phyloP scores from a whole-genome alignment of 2,113 vertebrate genomes.

The Gymnogyps californianus region DNA sequence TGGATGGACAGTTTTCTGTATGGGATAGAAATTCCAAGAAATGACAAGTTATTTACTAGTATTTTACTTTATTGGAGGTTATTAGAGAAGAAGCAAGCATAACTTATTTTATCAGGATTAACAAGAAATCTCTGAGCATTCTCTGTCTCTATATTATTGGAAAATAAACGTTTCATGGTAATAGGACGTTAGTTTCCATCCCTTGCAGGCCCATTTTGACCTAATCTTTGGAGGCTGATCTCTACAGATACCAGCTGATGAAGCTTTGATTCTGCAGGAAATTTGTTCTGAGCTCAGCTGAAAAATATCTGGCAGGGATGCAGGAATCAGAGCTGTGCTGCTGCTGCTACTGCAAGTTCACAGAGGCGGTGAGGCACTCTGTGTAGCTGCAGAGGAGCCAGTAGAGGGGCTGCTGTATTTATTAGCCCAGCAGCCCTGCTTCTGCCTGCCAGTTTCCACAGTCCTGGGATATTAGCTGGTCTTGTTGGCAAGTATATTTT shows the following conservation, averaged over 20 bases:
- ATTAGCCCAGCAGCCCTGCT: slow-evolving; percentile 8
- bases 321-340: neutral
- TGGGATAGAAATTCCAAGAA: neutral
- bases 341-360: neutral
- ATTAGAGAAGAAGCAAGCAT: neutral
- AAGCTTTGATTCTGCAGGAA: slow-evolving; percentile 28
- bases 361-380: neutral
- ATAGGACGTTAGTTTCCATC: neutral
- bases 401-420: neutral
- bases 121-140: neutral
- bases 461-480: neutral
- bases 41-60: neutral
- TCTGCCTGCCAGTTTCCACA: slow-evolving; percentile 21
- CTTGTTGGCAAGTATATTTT: neutral
- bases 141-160: neutral
- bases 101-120: neutral
- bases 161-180: neutral
- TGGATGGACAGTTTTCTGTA: neutral
- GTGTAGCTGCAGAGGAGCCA: neutral
- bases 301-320: slow-evolving; percentile 40
- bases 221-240: neutral
- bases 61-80: neutral
- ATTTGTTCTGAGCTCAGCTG: slow-evolving; percentile 18
- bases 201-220: neutral
- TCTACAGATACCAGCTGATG: slow-evolving; percentile 18